Evolutionary conservation across 1,140 invertebrate genomes (phyloP), one percentile per base, ranked within the genome.

Genomic region (Drosophila triauraria): DNA sequence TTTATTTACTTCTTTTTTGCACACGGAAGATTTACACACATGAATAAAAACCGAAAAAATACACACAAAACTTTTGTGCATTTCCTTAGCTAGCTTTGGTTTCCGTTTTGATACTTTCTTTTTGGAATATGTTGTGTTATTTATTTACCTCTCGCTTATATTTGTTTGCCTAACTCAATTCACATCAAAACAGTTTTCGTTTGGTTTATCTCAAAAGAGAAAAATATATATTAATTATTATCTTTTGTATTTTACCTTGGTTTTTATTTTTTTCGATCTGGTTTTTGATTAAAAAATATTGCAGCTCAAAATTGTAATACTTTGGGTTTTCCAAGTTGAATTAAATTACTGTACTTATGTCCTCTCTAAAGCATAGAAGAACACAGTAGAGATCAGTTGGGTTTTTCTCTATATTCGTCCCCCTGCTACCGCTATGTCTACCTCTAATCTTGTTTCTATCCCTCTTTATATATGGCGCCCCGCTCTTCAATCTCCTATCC

Each of bases 221-320:
- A 88, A 88, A 88, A 88, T 88, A 88, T 88, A 90, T 90, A 81
- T 81, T 81, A 90, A 90, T 90, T 85, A 90, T 88, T 88, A 85
- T 90, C 78, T 82, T 54, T 75, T 90, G 74, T 79, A 72, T 80
- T 78, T 83, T 76, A 50, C 27, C 65, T 62, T 75, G 56, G 53
- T 63, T 83, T 60, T 60, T 62, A 43, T 75, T 60, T 50, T 67
- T 48, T 54, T 53, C 54, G 17, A 48, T 68, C 47, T 44, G 43
- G 44, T 67, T 81, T 83, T 83, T 87, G 85, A 88, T 88, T 84
- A 84, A 88, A 88, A 88, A 88, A 88, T 90, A 90, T 88, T 88
- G 85, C 85, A 88, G 85, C 85, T 88, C 85, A 63, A 90, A 88
- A 88, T 81, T 78, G 85, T 87, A 87, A 88, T 87, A 87, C 83